A percentile compares a stretch with the other conserved stretches of the same genome.
Conservation (phyloP, 1,140 invertebrate species). For the Drosophila mojavensis region DNA sequence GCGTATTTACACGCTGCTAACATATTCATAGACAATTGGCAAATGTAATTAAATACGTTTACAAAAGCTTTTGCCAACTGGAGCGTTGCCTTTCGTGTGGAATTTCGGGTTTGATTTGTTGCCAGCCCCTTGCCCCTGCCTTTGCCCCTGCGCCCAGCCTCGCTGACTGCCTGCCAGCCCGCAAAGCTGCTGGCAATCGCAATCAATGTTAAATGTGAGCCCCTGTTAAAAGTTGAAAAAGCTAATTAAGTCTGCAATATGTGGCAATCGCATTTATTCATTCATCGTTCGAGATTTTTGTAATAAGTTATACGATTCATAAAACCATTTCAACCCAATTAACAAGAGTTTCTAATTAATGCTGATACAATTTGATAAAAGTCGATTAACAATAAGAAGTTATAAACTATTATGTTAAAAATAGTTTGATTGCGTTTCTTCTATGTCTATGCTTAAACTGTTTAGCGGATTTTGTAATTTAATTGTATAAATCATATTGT, state of each 20-base stretch:
- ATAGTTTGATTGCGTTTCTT: too few relatives aligned
- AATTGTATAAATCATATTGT: too few relatives aligned
- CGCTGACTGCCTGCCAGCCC: neutral
- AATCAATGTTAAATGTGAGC: slow-evolving; percentile 56
- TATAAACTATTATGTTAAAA: too few relatives aligned
- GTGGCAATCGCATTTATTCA: slow-evolving; percentile 23
- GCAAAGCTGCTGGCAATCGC: slow-evolving; percentile 45
- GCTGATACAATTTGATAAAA: neutral
- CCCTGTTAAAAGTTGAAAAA: slow-evolving; percentile 40
- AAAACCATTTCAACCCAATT: neutral
- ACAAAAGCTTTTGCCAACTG: slow-evolving; percentile 56
- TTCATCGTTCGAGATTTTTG: slow-evolving; percentile 19
- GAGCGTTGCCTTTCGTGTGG: slow-evolving; percentile 29
- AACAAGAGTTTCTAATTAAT: neutral
- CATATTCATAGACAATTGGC: slow-evolving; percentile 82
- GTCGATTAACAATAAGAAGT: too few relatives aligned
- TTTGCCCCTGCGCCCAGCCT: neutral
- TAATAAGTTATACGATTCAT: neutral
- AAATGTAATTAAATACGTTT: slow-evolving; percentile 83
- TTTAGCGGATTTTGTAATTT: too few relatives aligned
- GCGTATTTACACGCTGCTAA: slow-evolving; percentile 77
- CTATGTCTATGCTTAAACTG: too few relatives aligned
- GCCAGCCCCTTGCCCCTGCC: neutral
- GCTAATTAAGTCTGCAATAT: slow-evolving; percentile 44
- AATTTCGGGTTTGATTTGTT: slow-evolving; percentile 21